Conservation (phyloP, 2,888 invertebrate genomes). For the Teleogryllus oceanicus region DNA sequence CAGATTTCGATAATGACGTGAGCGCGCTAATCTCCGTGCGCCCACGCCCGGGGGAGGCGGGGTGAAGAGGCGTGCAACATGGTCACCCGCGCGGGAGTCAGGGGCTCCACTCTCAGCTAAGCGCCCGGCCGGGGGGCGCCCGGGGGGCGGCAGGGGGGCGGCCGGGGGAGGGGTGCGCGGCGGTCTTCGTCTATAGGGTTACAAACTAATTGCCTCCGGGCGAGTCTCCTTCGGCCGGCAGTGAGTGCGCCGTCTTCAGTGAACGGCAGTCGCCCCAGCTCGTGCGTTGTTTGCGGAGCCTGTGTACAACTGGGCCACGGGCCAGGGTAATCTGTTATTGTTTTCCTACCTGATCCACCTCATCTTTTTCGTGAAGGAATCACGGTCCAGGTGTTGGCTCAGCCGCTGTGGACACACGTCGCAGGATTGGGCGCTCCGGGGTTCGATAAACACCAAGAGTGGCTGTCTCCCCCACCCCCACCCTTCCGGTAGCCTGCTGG, state of each 20-base stretch:
- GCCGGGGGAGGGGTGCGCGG: background rate
- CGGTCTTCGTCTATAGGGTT: constrained; percentile 1
- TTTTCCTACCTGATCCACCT: constrained; percentile 1
- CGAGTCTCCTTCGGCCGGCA: background rate
- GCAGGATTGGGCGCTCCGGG: constrained; percentile 7
- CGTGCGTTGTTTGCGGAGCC: constrained; percentile 18
- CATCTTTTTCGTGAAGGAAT: constrained; percentile 18
- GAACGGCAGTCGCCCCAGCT: background rate
- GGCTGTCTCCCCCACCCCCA: background rate
- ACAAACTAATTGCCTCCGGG: background rate
- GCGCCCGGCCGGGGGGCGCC: constrained; percentile 20
- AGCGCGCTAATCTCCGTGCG: too few relatives aligned
- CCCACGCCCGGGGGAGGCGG: too few relatives aligned
- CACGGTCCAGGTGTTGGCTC: constrained; percentile 18
- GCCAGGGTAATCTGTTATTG: constrained; percentile 10
- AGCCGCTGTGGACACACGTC: constrained; percentile 18
- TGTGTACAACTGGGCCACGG: constrained; percentile 9
- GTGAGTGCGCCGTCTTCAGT: background rate
- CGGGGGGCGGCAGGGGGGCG: background rate
- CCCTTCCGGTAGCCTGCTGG: constrained; percentile 9
- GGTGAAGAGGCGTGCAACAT: too few relatives aligned
- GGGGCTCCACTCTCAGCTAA: constrained; percentile 22
- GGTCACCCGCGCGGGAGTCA: background rate
- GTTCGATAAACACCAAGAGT: constrained; percentile 10
- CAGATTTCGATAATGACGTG: too few relatives aligned